A percentile compares a stretch with the other conserved stretches of the same genome.
Conservation (phyloP, 2,888 invertebrate species). For the Diaphora mendica region DNA sequence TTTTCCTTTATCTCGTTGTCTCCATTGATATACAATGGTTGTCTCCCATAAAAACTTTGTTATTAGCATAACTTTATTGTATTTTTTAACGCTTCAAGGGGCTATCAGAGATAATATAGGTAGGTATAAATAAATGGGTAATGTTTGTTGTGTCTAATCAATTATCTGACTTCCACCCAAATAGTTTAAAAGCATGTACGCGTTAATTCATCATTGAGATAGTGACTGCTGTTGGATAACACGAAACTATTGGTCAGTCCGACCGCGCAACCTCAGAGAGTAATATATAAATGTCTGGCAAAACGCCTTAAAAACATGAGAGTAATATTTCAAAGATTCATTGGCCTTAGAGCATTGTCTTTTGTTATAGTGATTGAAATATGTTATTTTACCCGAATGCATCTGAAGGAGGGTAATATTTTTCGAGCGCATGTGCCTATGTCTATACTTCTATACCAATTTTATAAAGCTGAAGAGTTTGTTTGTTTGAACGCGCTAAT, state of each 20-base stretch:
- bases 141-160: neutral
- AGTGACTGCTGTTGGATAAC: conserved; percentile 34
- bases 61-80: neutral
- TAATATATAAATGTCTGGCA: conserved; percentile 16
- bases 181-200: conserved; percentile 39
- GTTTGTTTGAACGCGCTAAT: too few relatives aligned
- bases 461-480: too few relatives aligned
- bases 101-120: too few relatives aligned
- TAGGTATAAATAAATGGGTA: neutral
- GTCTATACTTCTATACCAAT: too few relatives aligned
- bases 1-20: neutral
- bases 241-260: too few relatives aligned
- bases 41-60: neutral
- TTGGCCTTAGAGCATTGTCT: neutral
- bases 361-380: neutral
- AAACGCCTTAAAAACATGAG: conserved; percentile 20
- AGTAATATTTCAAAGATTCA: conserved; percentile 24
- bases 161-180: conserved; percentile 7
- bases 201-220: conserved; percentile 44
- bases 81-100: neutral
- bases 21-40: too few relatives aligned
- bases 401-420: too few relatives aligned
- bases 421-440: too few relatives aligned
- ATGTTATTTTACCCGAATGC: too few relatives aligned
- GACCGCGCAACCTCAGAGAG: conserved; percentile 20